Base-by-base conservation (phyloP, 2,797 vertebrate species). In the Parambassis ranga region DNA sequence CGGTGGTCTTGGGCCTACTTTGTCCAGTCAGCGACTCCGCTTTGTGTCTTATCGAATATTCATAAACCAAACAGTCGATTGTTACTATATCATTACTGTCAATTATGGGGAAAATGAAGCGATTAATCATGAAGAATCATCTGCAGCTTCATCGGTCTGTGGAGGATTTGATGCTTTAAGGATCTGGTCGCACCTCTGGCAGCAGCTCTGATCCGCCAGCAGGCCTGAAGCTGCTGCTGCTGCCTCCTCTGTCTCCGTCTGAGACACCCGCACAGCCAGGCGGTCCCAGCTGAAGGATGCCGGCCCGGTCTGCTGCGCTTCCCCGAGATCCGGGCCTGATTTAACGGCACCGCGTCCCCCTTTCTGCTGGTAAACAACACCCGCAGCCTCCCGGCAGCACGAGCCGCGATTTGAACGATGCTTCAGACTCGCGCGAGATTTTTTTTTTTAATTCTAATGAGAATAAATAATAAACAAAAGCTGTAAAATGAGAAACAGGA, bases 281-380 rank as follows among this genome's bases (percentile, higher is more conserved):
- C 9, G 7, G n/a, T 1, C 50, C 1, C 4, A 27, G 31, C 38
- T 31, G 56, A 2, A 24, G 24, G 65, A 63, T 28, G 57, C 64
- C 24, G 35, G 5, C 10, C n/a, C 27, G 5, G 37, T 4, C 18
- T 19, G 26, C 10, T 4, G 2, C 7, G 4, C 23, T 6, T 16
- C 10, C 6, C 26, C 2, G 13, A 35, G 20, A 56, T 7, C 42
- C 2, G 48, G 53, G 47, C 14, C 59, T 13, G 0, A 5, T 2
- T 4, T 6, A 33, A n/a, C 38, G 2, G 36, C 15, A 10, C 32
- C 1, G 0, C 11, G 26, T 1, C 24, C 35, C 22, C 1, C 14
- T 63, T 32, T 23, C 1, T 19, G 19, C 2, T 1, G 33, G 65
- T 62, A 62, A 77, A 79, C 78, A 69, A 39, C n/a, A 65, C 64